Base-by-base conservation (phyloP, 2,113 vertebrate genomes). In the Caracal caracal region DNA sequence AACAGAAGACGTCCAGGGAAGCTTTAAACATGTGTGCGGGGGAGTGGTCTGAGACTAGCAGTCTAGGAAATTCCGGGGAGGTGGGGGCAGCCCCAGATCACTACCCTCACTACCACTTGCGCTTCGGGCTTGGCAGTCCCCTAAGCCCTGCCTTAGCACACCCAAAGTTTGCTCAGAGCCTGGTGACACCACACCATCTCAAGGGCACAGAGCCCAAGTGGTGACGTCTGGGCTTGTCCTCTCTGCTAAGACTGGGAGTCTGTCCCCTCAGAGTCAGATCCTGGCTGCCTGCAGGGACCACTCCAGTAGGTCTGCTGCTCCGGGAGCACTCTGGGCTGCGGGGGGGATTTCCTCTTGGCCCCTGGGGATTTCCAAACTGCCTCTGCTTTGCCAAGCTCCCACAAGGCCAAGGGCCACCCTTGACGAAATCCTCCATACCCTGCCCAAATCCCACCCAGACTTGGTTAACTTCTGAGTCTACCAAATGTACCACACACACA, bases 341-440 rank as follows among this genome's bases (percentile, higher is more conserved):
- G 90, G 96, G 90, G 96, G 95, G 92, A 90, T 93, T 97, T 96
- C 96, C 95, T 97, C 73, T 0, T 11, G 19, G 43, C 19, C 49
- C 79, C 30, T 40, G 96, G 96, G 96, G 93, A 96, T 95, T 97
- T 97, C 97, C 97, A 96, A 92, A 97, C 24, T 95, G 56, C 56
- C 49, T 89, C 59, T 65, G 88, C 86, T 95, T 91, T 61, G 40
- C 80, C 92, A 93, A 76, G 28, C 13, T 94, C 28, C 37, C 70
- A 59, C 35, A 65, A 91, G 83, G 73, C 85, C 97, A 96, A 83
- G 83, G 78, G 49, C 51, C n/a, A 82, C 61, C 33, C 66, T 86
- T 92, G 37, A 76, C 90, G 6, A 88, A 86, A 88, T 75, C 53
- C 56, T 90, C 70, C 40, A 56, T 6, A 56, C 53, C 71, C 70